Base-by-base conservation (phyloP, 2,113 vertebrate genomes). In the Phoxinus phoxinus region DNA sequence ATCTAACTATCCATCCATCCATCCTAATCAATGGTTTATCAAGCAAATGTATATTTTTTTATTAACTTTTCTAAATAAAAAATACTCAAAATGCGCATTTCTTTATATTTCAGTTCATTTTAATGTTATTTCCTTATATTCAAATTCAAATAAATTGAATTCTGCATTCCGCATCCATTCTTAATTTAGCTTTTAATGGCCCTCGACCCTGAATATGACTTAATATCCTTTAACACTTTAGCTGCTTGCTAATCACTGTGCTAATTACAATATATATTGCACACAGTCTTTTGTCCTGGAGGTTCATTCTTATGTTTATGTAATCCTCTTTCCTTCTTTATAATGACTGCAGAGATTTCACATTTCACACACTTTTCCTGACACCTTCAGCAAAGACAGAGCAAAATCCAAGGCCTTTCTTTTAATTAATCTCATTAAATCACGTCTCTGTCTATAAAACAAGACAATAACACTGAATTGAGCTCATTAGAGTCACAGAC, bases 351-450 rank as follows among this genome's bases (percentile, higher is more conserved):
- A 84, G 12, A 73, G 6, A 17, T 44, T 19, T 81, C 8, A 12
- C 72, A 30, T 48, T 25, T 58, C 53, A 59, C 37, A 21, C 23
- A 13, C 21, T 53, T 76, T 84, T 27, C 3, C 44, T 63, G 32
- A 44, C 2, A 13, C 65, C 37, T 61, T 35, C 10, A 13, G 23
- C 12, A 80, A 82, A 59, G 81, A 51, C 56, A 27, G 77, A 30
- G 71, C 69, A 53, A 37, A 85, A 7, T 41, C 59, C 3, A 15
- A 76, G 19, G 51, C 53, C 53, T 81, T 65, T 56, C 74, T 69
- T 72, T 82, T 86, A 84, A 89, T 90, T 75, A 86, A 86, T 87
- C 63, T 80, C 58, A 84, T 82, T 88, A 87, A 86, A 85, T 37
- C 53, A 56, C 3, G 25, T 56, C 46, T 87, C 86, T 86, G 78